phyloP scores from a whole-genome alignment of 2,797 vertebrate genomes.

The Xenopus petersii region DNA sequence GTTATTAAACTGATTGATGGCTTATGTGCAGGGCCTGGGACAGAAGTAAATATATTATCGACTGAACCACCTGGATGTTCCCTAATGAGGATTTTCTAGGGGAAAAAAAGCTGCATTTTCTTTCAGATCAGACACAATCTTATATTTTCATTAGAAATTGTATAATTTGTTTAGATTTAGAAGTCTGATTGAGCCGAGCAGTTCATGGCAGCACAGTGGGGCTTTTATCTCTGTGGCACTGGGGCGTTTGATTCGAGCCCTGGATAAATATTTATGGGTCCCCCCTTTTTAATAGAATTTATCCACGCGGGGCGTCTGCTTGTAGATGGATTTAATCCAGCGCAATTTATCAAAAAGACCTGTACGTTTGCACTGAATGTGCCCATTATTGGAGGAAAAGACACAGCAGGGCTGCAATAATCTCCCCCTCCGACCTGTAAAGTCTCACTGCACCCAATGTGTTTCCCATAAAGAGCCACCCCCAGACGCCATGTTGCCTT shows the following conservation, averaged over 20 bases:
- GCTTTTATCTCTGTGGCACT: not conserved
- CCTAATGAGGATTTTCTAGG: not conserved
- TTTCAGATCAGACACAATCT: too few relatives aligned
- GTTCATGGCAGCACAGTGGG: not conserved
- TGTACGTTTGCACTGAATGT: not conserved
- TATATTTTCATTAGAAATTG: too few relatives aligned
- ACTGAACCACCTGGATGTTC: not conserved
- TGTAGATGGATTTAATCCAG: slow-evolving; percentile 27
- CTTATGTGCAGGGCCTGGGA: not conserved
- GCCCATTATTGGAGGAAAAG: slow-evolving; percentile 1
- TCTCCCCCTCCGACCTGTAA: slow-evolving; percentile 18
- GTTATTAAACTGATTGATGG: not conserved
- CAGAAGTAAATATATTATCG: not conserved
- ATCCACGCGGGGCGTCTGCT: slow-evolving; percentile 7
- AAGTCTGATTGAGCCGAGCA: not conserved
- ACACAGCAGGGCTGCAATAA: slow-evolving; percentile 1
- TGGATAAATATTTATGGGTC: slow-evolving; percentile 14
- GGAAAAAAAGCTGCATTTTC: too few relatives aligned
- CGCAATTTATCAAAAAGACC: slow-evolving; percentile 42
- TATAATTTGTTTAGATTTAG: too few relatives aligned
- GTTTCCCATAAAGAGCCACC: slow-evolving; percentile 35
- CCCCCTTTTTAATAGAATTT: slow-evolving; percentile 9
- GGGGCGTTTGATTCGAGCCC: not conserved
- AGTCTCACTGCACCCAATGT: slow-evolving; percentile 37
- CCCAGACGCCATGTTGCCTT: not conserved